phyloP scores from a whole-genome alignment of 1,140 invertebrate species.

The Eulimnadia texana region DNA sequence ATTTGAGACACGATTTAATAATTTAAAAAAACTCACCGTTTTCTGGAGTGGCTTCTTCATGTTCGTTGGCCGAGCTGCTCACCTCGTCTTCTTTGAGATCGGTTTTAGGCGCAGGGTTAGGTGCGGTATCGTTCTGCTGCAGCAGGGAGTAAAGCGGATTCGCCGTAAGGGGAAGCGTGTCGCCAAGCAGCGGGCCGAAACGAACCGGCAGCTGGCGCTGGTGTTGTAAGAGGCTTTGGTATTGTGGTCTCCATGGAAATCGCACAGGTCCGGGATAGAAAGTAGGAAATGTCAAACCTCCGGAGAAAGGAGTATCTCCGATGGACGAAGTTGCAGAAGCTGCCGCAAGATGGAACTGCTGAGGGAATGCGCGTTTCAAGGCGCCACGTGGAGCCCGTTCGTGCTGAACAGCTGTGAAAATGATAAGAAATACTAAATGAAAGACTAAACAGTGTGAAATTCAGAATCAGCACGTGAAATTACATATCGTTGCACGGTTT shows the following conservation, averaged over 20 bases:
- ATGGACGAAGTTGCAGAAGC: conserved; percentile 17
- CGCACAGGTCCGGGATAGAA: conserved; percentile 20
- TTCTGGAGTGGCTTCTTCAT: background rate
- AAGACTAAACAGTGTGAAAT: too few species aligned
- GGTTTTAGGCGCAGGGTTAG: background rate
- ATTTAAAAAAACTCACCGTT: background rate
- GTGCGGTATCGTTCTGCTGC: background rate
- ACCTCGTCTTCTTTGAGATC: conserved; percentile 8
- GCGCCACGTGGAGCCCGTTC: conserved; percentile 57
- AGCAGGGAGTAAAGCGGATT: conserved; percentile 23
- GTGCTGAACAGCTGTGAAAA: conserved; percentile 75
- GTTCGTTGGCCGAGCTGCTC: conserved; percentile 9
- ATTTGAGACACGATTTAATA: background rate
- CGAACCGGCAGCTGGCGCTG: background rate
- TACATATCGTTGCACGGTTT: too few species aligned
- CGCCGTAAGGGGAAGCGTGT: conserved; percentile 22
- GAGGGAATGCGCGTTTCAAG: background rate
- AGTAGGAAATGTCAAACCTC: conserved; percentile 18
- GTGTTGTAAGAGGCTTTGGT: conserved; percentile 5
- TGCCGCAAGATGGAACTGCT: conserved; percentile 7
- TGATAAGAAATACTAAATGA: too few species aligned
- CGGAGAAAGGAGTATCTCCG: conserved; percentile 19
- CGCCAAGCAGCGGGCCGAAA: background rate
- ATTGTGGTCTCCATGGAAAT: conserved; percentile 23
- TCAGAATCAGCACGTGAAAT: too few species aligned